A percentile compares a stretch with the other conserved stretches of the same genome.
Conservation (phyloP, 1,140 invertebrate genomes). For the Trachymyrmex cornetzi region DNA sequence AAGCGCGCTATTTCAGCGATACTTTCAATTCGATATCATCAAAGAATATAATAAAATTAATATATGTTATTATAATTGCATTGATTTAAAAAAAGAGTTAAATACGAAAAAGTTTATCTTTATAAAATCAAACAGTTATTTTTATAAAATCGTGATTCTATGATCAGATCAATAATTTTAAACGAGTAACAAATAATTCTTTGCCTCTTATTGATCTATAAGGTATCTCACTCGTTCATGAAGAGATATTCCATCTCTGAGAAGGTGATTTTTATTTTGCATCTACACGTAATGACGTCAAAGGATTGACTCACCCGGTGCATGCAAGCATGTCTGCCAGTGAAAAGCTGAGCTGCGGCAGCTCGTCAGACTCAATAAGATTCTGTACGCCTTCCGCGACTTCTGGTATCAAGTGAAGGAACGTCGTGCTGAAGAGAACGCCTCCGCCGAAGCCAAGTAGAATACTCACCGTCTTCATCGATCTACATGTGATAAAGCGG, state of each 20-base stretch:
- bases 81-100: too few species aligned
- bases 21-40: background rate
- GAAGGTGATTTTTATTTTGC: background rate
- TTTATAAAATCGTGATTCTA: background rate
- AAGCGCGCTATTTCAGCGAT: background rate
- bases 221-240: background rate
- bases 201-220: background rate
- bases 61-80: too few species aligned
- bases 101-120: too few species aligned
- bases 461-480: constrained; percentile 86
- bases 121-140: background rate
- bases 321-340: constrained; percentile 91
- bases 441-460: constrained; percentile 96
- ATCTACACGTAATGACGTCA: constrained; percentile 5
- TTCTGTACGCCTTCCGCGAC: constrained; percentile 90
- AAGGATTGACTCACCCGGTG: constrained; percentile 83
- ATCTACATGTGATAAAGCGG: constrained; percentile 72
- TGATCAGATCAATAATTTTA: background rate
- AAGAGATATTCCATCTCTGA: background rate
- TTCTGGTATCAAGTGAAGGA: constrained; percentile 96
- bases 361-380: constrained; percentile 85
- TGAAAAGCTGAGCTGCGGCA: constrained; percentile 88
- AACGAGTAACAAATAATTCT: background rate
- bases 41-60: background rate
- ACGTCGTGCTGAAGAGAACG: constrained; percentile 95